Evolutionary conservation across 1,140 invertebrate genomes (phyloP).

Genomic region (Drosophila ercepeae): DNA sequence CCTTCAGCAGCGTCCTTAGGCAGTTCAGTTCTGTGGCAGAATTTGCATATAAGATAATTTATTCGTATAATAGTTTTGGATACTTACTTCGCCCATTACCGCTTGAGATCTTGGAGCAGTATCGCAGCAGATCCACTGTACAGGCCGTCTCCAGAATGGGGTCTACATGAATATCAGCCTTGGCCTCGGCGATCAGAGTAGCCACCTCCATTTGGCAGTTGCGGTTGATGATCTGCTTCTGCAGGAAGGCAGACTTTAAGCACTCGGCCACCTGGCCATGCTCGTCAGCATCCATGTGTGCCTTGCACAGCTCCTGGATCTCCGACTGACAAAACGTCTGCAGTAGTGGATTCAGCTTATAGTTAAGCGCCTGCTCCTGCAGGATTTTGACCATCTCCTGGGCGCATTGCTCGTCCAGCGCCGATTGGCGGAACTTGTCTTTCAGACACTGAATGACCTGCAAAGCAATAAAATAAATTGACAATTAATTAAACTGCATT

Average conservation of each 20-base stretch:
- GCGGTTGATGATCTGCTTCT: slow-evolving; percentile 89
- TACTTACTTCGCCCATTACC: slow-evolving; percentile 93
- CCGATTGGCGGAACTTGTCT: slow-evolving; percentile 90
- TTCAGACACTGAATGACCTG: slow-evolving; percentile 89
- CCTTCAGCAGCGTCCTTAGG: slow-evolving; percentile 89
- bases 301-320: slow-evolving; percentile 87
- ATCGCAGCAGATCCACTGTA: slow-evolving; percentile 91
- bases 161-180: slow-evolving; percentile 93
- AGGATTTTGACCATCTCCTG: slow-evolving; percentile 92
- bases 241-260: slow-evolving; percentile 91
- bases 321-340: slow-evolving; percentile 90
- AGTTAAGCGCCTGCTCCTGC: slow-evolving; percentile 94
- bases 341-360: slow-evolving; percentile 93
- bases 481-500: slow-evolving; percentile 1
- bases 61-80: background rate
- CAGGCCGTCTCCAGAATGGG: slow-evolving; percentile 91
- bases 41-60: background rate
- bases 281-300: slow-evolving; percentile 84
- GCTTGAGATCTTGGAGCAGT: slow-evolving; percentile 91
- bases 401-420: slow-evolving; percentile 90
- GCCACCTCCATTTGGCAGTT: slow-evolving; percentile 92
- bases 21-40: slow-evolving; percentile 93
- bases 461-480: slow-evolving; percentile 5
- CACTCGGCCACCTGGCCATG: slow-evolving; percentile 92
- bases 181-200: slow-evolving; percentile 90